Evolutionary conservation across 1,140 invertebrate species (phyloP), one percentile per base, ranked within the genome.

Genomic region (Magallana gigas): DNA sequence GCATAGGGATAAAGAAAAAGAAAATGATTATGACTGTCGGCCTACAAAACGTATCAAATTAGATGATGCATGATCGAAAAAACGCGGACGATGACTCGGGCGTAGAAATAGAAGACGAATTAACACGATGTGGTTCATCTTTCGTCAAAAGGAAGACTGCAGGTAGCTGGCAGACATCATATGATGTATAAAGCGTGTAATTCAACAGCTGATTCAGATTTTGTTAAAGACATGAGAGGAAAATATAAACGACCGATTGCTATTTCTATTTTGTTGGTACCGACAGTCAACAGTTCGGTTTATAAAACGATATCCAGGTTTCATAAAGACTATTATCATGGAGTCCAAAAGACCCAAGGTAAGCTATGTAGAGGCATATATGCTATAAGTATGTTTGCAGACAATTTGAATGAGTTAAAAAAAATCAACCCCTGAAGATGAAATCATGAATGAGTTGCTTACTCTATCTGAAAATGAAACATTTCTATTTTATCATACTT

Each of bases 251-350:
- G 57, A 57, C 57, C 57, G 3, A 83, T 0, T 1, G 29, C 2
- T 9, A 60, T 59, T 18, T n/a, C 82, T 6, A 2, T 14, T 57
- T 11, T 83, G 2, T n/a, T 83, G 6, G 82, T 83, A 0, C 82
- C 57, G 7, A 83, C 57, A 58, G 29, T 83, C 4, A 83, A 83
- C 58, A 18, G 56, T 8, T 48, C n/a, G 5, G 29, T 83, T n/a
- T 83, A 83, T 18, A 14, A 57, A 9, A 83, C 57, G 16, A 83
- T 83, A 57, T 83, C 82, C 23, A 8, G 82, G 9, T 59, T 58
- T 57, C 18, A 58, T 58, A 83, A 83, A 29, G 56, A 83, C n/a
- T 23, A 8, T 7, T 57, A 83, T 18, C 57, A 83, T 83, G 57
- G 57, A 0, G 16, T 83, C 12, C 82, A 83, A 59, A 57, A 59